Percentiles rank a stretch among this genome's conserved stretches.
These are phyloP conservation scores for Ptilorrhoa leucosticta DNA, from an alignment of 2,113 vertebrate species.

Conservation along the genomic window DNA sequence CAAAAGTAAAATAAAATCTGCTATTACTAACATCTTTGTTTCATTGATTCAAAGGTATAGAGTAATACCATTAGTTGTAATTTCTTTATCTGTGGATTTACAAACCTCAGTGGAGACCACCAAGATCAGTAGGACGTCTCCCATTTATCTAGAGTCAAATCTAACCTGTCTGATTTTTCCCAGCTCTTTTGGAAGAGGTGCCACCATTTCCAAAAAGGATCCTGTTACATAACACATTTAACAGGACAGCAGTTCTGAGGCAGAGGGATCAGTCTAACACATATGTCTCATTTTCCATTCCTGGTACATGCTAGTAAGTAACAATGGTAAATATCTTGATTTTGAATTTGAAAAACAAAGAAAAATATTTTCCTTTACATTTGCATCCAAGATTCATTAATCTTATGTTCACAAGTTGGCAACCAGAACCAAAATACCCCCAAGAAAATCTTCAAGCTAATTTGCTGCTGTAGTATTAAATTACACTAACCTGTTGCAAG, in stretches of 20 bases:
- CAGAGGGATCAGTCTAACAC: not conserved
- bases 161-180: not conserved
- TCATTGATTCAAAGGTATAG: not conserved
- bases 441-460: not conserved
- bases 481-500: slow-evolving; percentile 84
- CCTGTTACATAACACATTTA: not conserved
- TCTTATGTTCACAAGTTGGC: not conserved
- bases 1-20: not conserved
- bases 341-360: not conserved
- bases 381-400: rapidly evolving
- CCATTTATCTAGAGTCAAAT: not conserved
- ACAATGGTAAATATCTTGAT: not conserved
- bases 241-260: not conserved
- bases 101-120: not conserved
- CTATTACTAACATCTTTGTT: not conserved
- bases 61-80: not conserved
- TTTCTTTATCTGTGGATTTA: not conserved
- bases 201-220: not conserved
- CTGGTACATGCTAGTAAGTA: not conserved
- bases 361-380: not conserved
- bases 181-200: not conserved
- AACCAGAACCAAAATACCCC: not conserved
- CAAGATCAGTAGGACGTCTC: not conserved
- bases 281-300: not conserved
- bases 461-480: not conserved